Conservation (phyloP, 2,797 vertebrate genomes). For the Pipistrellus pipistrellus region DNA sequence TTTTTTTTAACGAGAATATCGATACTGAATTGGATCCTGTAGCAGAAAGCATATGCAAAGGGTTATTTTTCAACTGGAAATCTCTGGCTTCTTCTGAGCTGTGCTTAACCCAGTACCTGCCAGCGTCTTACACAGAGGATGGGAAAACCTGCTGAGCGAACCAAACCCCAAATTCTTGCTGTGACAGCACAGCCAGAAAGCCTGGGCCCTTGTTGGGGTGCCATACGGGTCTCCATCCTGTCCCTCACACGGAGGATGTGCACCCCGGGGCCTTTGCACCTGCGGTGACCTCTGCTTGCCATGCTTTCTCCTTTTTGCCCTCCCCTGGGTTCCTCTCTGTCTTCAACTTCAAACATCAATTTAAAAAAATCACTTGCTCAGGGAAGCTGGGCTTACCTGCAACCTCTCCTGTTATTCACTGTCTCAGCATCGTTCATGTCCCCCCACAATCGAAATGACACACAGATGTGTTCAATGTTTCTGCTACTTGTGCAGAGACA, state of each 20-base stretch:
- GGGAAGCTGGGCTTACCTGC: background rate
- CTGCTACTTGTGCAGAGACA: background rate
- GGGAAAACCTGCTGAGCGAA: background rate
- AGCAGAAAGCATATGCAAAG: constrained; percentile 89
- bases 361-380: background rate
- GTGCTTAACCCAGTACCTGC: constrained; percentile 83
- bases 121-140: background rate
- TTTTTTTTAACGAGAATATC: constrained; percentile 87
- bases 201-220: background rate
- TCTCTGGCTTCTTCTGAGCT: constrained; percentile 84
- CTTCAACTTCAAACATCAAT: background rate
- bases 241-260: background rate
- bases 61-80: constrained; percentile 88
- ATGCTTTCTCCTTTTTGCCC: accelerated
- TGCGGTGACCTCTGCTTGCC: accelerated
- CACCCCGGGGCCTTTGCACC: background rate
- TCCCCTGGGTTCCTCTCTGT: background rate
- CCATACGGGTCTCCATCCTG: background rate
- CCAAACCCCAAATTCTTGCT: background rate
- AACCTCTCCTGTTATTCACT: background rate
- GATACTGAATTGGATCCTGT: constrained; percentile 88
- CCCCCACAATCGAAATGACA: background rate
- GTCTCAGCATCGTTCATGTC: background rate
- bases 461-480: background rate
- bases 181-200: background rate